phyloP scores from a whole-genome alignment of 2,113 vertebrate genomes.

The Seriola quinqueradiata region DNA sequence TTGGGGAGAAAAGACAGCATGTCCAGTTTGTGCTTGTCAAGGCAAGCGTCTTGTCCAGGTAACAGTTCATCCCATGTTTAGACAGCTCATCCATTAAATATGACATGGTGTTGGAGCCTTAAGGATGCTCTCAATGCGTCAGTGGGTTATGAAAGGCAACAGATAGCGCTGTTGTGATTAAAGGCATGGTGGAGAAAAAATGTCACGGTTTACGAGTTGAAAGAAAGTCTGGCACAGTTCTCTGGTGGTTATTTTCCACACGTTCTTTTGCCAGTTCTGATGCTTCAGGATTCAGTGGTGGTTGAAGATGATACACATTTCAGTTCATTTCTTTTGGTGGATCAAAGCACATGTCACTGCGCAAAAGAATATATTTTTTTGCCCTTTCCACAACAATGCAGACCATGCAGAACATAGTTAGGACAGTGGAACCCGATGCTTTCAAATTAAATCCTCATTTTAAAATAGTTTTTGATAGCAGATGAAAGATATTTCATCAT shows the following conservation, averaged over 20 bases:
- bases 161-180: conserved; percentile 37
- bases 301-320: conserved; percentile 10
- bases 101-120: conserved; percentile 36
- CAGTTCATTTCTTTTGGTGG: conserved; percentile 21
- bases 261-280: conserved; percentile 24
- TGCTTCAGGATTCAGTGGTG: conserved; percentile 15
- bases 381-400: neutral
- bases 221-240: conserved; percentile 50
- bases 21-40: conserved; percentile 64
- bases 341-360: conserved; percentile 23
- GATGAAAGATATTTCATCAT: conserved; percentile 17
- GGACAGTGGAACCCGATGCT: neutral
- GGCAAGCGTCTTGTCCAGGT: conserved; percentile 53
- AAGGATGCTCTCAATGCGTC: conserved; percentile 42
- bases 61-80: conserved; percentile 54
- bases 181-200: conserved; percentile 26
- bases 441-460: conserved; percentile 9
- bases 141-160: conserved; percentile 42
- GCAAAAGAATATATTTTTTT: neutral
- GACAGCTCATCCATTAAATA: conserved; percentile 68
- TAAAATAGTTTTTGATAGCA: neutral
- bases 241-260: conserved; percentile 38
- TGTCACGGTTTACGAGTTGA: conserved; percentile 45
- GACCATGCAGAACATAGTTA: neutral
- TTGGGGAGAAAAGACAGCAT: conserved; percentile 59